Base-by-base conservation (phyloP, 1,140 invertebrate genomes). In the Solen grandis region DNA sequence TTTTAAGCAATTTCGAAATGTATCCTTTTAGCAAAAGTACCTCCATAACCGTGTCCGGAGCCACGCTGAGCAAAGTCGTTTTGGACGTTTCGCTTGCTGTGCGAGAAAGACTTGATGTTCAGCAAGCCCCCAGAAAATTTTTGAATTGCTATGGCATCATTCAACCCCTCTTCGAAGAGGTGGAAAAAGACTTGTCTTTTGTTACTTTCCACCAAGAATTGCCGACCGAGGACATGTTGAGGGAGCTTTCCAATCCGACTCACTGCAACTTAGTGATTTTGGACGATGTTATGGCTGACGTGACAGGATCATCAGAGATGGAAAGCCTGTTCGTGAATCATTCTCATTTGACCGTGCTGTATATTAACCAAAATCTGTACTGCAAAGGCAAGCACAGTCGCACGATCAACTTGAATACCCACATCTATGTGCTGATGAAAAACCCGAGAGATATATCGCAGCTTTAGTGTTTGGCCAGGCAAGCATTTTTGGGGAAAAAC, bases 331-430 rank as follows among this genome's bases (percentile, higher is more conserved):
- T 77, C n/a, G 65, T 68, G 2, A 66, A 79, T 27, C 76, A 79
- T 33, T 54, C 36, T 16, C 76, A 70, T 19, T 27, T 79, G 0
- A 70, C 55, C 31, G 36, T 79, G 13, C 52, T 72, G 5, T 79
- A 69, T 63, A 63, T 79, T 29, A 79, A 57, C 16, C 76, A 79
- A 33, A 69, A 79, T 63, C 25, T 79, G 55, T 79, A 79, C 27
- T 52, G 66, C 29, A 55, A 72, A 41, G 76, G 65, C 16, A 70
- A 63, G 52, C 29, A 62, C 14, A 68, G 63, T 35, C 63, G 76
- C 14, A 79, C 75, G 0, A 78, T 68, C 52, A 68, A 59, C 5
- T 38, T 77, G 50, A 77, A 77, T 31, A 68, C 46, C n/a, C 38
- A 65, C 25, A 77, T 65, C 31, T 65, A 63, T 1, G 63, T 77